These are phyloP conservation scores for Drosophila cognata DNA, from an alignment of 2,888 invertebrate species.

Conservation along the genomic window DNA sequence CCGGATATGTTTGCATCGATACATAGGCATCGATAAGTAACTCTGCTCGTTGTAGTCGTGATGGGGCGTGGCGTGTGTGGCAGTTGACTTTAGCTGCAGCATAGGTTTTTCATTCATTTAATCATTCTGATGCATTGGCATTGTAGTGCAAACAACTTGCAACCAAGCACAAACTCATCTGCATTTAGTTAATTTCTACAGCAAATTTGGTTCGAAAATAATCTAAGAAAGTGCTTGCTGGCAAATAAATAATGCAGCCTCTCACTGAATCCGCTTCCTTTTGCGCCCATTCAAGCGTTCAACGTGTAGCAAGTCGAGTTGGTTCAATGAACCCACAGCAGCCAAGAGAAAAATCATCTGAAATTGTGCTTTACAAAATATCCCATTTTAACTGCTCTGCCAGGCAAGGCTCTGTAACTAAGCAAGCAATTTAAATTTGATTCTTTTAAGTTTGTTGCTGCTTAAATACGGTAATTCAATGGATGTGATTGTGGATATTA, in stretches of 20 bases:
- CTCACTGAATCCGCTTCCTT: slow-evolving; percentile 24
- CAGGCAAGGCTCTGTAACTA: slow-evolving; percentile 10
- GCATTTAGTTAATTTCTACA: slow-evolving; percentile 58
- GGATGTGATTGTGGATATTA: neutral
- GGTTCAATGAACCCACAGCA: slow-evolving; percentile 10
- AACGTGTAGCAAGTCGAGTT: slow-evolving; percentile 3
- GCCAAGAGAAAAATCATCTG: slow-evolving; percentile 8
- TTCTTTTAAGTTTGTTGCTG: neutral
- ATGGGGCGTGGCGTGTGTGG: slow-evolving; percentile 18
- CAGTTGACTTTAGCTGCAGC: slow-evolving; percentile 6
- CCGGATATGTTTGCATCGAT: slow-evolving; percentile 79
- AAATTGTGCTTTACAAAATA: slow-evolving; percentile 8
- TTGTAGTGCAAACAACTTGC: slow-evolving; percentile 24
- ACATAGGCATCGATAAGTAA: slow-evolving; percentile 50
- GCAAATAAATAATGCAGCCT: slow-evolving; percentile 21
- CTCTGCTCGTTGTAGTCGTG: neutral
- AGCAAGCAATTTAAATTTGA: slow-evolving; percentile 19
- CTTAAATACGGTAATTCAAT: slow-evolving; percentile 6
- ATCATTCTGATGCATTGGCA: slow-evolving; percentile 54
- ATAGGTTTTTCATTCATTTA: slow-evolving; percentile 44
- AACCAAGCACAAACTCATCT: slow-evolving; percentile 16
- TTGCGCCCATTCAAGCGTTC: slow-evolving; percentile 29
- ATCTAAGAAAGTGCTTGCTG: slow-evolving; percentile 55
- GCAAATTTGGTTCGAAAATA: slow-evolving; percentile 49
- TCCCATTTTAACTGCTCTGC: neutral